phyloP scores from a whole-genome alignment of 2,888 invertebrate species.

The Piscicola geometra region DNA sequence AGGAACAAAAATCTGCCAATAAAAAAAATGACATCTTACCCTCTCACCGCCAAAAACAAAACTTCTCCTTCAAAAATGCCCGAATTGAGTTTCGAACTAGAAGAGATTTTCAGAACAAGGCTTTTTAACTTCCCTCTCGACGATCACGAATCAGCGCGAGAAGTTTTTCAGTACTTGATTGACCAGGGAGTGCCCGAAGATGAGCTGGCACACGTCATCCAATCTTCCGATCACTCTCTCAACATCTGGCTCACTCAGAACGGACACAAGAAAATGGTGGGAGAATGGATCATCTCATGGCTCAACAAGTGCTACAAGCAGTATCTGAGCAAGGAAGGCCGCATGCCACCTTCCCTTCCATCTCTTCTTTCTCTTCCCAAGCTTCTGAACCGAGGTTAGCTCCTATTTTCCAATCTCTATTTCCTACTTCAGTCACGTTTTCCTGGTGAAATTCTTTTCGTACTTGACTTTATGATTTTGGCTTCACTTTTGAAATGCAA shows the following conservation, averaged over 20 bases:
- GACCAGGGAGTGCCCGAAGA: slow-evolving; percentile 41
- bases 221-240: slow-evolving; percentile 41
- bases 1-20: not conserved
- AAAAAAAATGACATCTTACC: not conserved
- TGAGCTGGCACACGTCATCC: slow-evolving; percentile 43
- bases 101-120: slow-evolving; percentile 43
- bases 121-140: slow-evolving; percentile 43
- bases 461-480: too few relatives aligned
- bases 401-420: not conserved
- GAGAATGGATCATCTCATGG: slow-evolving; percentile 44
- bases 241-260: slow-evolving; percentile 40
- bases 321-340: slow-evolving; percentile 35
- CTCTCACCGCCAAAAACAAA: not conserved
- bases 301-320: slow-evolving; percentile 42
- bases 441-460: not conserved
- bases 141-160: slow-evolving; percentile 42
- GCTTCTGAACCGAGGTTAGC: not conserved
- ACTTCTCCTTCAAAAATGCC: not conserved
- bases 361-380: not conserved
- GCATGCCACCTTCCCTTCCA: not conserved
- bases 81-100: slow-evolving; percentile 44
- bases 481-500: too few relatives aligned
- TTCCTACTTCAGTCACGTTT: not conserved
- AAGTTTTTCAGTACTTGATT: slow-evolving; percentile 40
- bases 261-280: slow-evolving; percentile 42